These are phyloP conservation scores for Macrobrachium rosenbergii DNA, from an alignment of 1,140 invertebrate species.

Conservation along the genomic window DNA sequence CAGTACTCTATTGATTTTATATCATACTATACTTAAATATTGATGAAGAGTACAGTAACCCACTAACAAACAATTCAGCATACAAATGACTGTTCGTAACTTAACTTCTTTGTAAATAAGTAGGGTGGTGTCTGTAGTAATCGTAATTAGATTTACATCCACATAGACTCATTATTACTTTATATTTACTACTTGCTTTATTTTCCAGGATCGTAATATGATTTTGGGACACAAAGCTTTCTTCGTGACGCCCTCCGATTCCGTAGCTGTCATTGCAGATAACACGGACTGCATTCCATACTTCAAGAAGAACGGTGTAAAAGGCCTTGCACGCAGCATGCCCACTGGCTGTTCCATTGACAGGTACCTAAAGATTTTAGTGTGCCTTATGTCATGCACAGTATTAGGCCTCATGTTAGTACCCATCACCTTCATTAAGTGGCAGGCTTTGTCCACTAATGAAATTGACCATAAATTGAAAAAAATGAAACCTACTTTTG, in stretches of 20 bases:
- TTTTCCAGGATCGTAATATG: conserved; percentile 90
- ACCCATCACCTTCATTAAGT: no score
- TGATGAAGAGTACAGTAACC: no score
- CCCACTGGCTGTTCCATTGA: conserved; percentile 98
- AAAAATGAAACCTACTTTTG: no score
- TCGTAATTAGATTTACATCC: neutral
- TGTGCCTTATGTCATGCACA: neutral
- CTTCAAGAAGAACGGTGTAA: conserved; percentile 87
- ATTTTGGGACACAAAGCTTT: conserved; percentile 96
- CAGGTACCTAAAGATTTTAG: conserved; percentile 71
- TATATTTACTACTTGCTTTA: neutral
- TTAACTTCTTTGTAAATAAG: no score
- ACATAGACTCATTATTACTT: neutral
- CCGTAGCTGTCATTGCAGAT: conserved; percentile 94
- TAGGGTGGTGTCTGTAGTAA: no score
- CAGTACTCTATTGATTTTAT: no score
- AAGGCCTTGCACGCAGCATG: conserved; percentile 97
- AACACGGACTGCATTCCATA: conserved; percentile 95
- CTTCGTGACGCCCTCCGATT: conserved; percentile 98
- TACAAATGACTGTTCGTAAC: no score
- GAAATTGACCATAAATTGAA: no score
- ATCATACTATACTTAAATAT: no score
- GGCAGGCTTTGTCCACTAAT: no score
- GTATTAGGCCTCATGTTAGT: neutral
- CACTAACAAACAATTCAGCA: no score